Evolutionary conservation across 2,888 invertebrate species (phyloP), one percentile per base, ranked within the genome.

Genomic region (Meloe dianella): DNA sequence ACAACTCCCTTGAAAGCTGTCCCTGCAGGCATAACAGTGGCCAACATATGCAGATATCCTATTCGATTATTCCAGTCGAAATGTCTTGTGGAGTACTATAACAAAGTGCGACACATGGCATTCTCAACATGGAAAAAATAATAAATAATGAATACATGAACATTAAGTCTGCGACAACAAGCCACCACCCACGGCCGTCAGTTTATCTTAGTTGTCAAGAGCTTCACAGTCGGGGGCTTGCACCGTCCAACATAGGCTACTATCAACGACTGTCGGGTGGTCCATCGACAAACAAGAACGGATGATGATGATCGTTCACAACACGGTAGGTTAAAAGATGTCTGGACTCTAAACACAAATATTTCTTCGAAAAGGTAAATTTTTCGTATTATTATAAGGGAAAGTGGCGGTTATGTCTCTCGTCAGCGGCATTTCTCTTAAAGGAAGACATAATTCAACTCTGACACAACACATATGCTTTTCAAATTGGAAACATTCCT

Each of bases 161-260:
- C 82, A 82, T 81, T 82, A 82, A 79, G 78, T 78, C 79, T 73
- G 81, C 80, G 81, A 82, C 82, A 81, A 81, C 82, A 81, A 78
- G 80, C 80, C 81, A 80, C 83, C 83, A 83, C 83, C 83, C 83
- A 83, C 83, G 78, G 82, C 71, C 72, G 77, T 79, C 80, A 79
- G 81, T 83, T 82, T 82, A 82, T 82, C 83, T 82, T 75, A 64
- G 77, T 78, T 77, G 78, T 79, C 80, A 77, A 78, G 79, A 78
- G 71, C 76, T 71, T 78, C 80, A 73, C 81, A 71, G 81, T 79
- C 78, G 81, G 80, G 78, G 81, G 79, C 76, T 76, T 67, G 70
- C 73, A 70, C 67, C 74, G 76, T 76, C 75, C 77, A 71, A 73
- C 74, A 75, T 74, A 78, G 67, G 80, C 81, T 80, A 80, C 81